Base-by-base conservation (phyloP, 2,797 vertebrate genomes). In the Pelochelys cantorii region DNA sequence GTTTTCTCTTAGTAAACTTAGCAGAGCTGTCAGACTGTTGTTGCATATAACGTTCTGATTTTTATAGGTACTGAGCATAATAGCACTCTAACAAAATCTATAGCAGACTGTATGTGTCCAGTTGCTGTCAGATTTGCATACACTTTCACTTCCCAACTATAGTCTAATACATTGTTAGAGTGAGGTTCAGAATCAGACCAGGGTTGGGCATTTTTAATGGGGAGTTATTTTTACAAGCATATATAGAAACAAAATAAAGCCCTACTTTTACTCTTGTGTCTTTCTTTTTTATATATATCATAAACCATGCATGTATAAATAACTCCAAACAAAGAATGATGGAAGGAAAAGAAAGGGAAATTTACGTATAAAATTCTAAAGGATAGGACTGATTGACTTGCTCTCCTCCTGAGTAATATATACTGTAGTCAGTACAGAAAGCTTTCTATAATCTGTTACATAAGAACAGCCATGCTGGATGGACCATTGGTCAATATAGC, bases 361-460 rank as follows among this genome's bases (percentile, higher is more conserved):
- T 83, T 29, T 0, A 62, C 11, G 42, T 4, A 83, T 90, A 89
- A 17, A 4, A 2, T 59, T 74, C 52, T 53, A 65, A 92, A 84
- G 17, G 83, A 59, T 5, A 85, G 18, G 54, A 93, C 85, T 7
- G 15, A 57, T 20, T 77, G 20, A n/a, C 77, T 89, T 84, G 89
- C 34, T 92, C 93, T 92, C 94, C 60, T 92, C 79, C 77, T 79
- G 77, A 60, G 68, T 90, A 95, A 85, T 53, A 75, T 27, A 79
- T 9, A 11, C 0, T 11, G 52, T 14, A 87, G 86, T 79, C 3
- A 84, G 22, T 0, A 31, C 29, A 27, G 4, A 68, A 74, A 80
- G 54, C 34, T 81, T 65, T 52, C 31, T 54, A 18, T 54, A n/a
- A 20, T 17, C 57, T 92, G 12, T 83, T 77, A 79, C 11, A 71